phyloP scores from a whole-genome alignment of 1,140 invertebrate genomes.

The Mactra quadrangularis region DNA sequence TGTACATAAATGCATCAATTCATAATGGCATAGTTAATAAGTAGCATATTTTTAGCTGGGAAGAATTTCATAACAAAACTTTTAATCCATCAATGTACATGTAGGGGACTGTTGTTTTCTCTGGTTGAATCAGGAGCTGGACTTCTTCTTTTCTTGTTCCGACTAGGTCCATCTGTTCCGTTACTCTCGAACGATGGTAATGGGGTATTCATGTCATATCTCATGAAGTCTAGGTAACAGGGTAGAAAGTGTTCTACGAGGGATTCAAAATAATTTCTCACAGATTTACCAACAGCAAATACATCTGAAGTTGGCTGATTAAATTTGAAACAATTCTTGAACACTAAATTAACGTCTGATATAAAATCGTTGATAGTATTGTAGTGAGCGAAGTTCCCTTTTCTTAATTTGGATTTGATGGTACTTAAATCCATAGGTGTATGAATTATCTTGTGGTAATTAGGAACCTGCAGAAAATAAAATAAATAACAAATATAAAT shows the following conservation, averaged over 20 bases:
- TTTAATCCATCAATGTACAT: constrained; percentile 18
- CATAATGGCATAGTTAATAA: no score
- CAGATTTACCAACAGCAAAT: constrained; percentile 36
- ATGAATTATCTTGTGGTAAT: constrained; percentile 90
- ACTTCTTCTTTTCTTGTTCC: constrained; percentile 43
- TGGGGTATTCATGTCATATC: neutral
- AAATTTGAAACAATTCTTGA: constrained; percentile 93
- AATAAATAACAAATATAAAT: neutral
- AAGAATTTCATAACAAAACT: no score
- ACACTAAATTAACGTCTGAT: constrained; percentile 92
- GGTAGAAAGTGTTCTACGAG: constrained; percentile 55
- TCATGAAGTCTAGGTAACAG: constrained; percentile 33
- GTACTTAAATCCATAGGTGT: constrained; percentile 93
- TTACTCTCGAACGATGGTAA: constrained; percentile 1
- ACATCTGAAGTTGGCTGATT: constrained; percentile 84
- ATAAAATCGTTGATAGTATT: constrained; percentile 90
- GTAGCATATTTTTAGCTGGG: no score
- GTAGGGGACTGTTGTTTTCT: constrained; percentile 33
- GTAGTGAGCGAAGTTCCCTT: constrained; percentile 89
- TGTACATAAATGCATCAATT: no score
- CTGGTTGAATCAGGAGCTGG: constrained; percentile 34
- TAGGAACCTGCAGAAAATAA: constrained; percentile 86
- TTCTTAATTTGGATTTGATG: constrained; percentile 91
- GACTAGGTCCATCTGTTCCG: constrained; percentile 15
- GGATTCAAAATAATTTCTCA: constrained; percentile 33